Evolutionary conservation across 1,140 invertebrate species (phyloP), one percentile per base, ranked within the genome.

Genomic region (Venustaconcha ellipsiformis): DNA sequence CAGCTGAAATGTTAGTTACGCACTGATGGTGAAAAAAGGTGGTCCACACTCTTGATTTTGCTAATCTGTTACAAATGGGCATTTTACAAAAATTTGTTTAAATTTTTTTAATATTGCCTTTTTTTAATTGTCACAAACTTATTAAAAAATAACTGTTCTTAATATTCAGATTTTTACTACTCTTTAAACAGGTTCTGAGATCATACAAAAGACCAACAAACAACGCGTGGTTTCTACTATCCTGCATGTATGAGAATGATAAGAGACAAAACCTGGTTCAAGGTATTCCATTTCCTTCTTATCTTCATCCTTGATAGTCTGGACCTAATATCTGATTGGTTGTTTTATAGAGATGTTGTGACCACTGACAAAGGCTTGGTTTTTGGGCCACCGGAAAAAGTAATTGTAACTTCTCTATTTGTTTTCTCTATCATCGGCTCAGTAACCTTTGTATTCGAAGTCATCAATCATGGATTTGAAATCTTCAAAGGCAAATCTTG

Each of bases 281-380:
- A 67, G 30, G 6, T 67, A 2, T 3, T 56, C 18, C 37, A 14
- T 67, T 48, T 67, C 18, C 26, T 48, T 37, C 13, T 67, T n/a
- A 15, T 26, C 11, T 4, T 48, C 17, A 14, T 5, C 13, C 37
- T 55, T 4, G 57, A 67, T 18, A 1, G 48, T 67, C 57, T 67
- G n/a, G 65, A 67, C 57, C 20, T 67, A 12, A 55, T 67, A 18
- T 1, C 20, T 67, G 65, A 67, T 55, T 67, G 65, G 65, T 67
- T 14, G 14, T 17, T 67, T 26, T 67, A 67, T 17, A 48, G 1
- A 2, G 65, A 8, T 55, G 20, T 55, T 37, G 6, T 67, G 65
- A n/a, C 20, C 18, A 20, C 57, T 26, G 57, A 67, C 15, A 20
- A 55, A 2, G 65, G 65, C 30, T 67, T 67, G 37, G 65, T 67